A percentile compares a stretch with the other conserved stretches of the same genome.
phyloP scores from a whole-genome alignment of 2,888 invertebrate genomes.

The Lagria hirta region DNA sequence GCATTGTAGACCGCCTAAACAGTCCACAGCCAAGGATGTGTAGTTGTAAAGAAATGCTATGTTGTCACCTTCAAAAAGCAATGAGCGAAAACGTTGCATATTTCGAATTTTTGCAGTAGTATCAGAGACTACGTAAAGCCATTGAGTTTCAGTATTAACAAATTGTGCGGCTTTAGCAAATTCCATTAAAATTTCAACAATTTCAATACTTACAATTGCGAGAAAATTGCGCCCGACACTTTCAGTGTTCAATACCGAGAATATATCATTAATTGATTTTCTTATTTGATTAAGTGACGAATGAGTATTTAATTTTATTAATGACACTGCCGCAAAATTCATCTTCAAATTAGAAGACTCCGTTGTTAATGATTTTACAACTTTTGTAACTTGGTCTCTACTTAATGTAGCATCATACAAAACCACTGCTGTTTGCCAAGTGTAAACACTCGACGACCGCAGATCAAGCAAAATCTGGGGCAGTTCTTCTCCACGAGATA shows the following conservation, averaged over 20 bases:
- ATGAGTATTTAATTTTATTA: slow-evolving; percentile 41
- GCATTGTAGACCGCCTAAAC: slow-evolving; percentile 65
- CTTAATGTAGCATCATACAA: slow-evolving; percentile 74
- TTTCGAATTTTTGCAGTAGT: slow-evolving; percentile 57
- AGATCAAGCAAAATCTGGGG: slow-evolving; percentile 78
- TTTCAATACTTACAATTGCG: slow-evolving; percentile 63
- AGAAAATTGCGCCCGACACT: slow-evolving; percentile 57
- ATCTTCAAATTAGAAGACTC: slow-evolving; percentile 33
- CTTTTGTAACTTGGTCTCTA: slow-evolving; percentile 69
- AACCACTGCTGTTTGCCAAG: slow-evolving; percentile 73
- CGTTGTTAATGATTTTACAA: slow-evolving; percentile 61
- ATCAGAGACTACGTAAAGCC: slow-evolving; percentile 78
- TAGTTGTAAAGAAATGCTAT: slow-evolving; percentile 75
- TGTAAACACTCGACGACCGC: slow-evolving; percentile 63
- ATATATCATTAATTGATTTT: slow-evolving; percentile 40
- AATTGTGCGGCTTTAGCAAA: slow-evolving; percentile 66
- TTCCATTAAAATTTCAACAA: slow-evolving; percentile 67
- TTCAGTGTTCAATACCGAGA: slow-evolving; percentile 46
- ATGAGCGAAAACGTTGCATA: slow-evolving; percentile 59
- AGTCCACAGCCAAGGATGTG: slow-evolving; percentile 48
- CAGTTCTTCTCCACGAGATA: slow-evolving; percentile 70
- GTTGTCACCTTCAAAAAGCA: slow-evolving; percentile 76
- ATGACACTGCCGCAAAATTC: slow-evolving; percentile 43
- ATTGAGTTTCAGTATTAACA: slow-evolving; percentile 73
- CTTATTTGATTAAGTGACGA: slow-evolving; percentile 38